These are phyloP conservation scores for Zygogramma bicolorata DNA, from an alignment of 2,888 invertebrate species.

Conservation along the genomic window DNA sequence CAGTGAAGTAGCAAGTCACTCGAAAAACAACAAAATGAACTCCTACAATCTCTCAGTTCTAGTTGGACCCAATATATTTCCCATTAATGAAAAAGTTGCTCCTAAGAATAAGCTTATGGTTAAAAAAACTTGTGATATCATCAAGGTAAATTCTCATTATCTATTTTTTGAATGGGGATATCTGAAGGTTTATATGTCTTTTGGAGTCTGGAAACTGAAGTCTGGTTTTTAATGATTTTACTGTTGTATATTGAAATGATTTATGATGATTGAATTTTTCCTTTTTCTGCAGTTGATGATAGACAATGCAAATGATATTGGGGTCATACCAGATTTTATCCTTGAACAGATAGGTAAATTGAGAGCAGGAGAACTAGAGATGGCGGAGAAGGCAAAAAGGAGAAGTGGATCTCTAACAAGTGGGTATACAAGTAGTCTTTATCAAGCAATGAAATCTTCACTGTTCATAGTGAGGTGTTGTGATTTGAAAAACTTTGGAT, in stretches of 20 bases:
- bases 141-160: slow-evolving; percentile 44
- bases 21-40: slow-evolving; percentile 85
- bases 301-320: slow-evolving; percentile 81
- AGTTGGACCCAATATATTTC: slow-evolving; percentile 89
- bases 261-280: not conserved
- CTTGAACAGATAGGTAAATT: slow-evolving; percentile 64
- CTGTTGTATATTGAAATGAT: too few species aligned
- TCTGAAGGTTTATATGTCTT: too few species aligned
- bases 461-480: not conserved
- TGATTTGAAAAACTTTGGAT: too few species aligned
- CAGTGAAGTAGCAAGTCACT: slow-evolving; percentile 76
- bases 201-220: too few species aligned
- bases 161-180: too few species aligned
- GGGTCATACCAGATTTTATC: slow-evolving; percentile 76
- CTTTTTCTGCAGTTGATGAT: slow-evolving; percentile 78
- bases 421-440: slow-evolving; percentile 69
- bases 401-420: slow-evolving; percentile 89
- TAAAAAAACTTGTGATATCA: slow-evolving; percentile 54
- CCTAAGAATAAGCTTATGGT: slow-evolving; percentile 68
- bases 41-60: slow-evolving; percentile 86
- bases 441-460: not conserved
- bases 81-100: slow-evolving; percentile 72
- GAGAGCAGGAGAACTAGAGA: slow-evolving; percentile 65
- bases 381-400: slow-evolving; percentile 77
- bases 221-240: too few species aligned